These are phyloP conservation scores for Xanthorhoe designata DNA, from an alignment of 2,888 invertebrate genomes.

Conservation along the genomic window DNA sequence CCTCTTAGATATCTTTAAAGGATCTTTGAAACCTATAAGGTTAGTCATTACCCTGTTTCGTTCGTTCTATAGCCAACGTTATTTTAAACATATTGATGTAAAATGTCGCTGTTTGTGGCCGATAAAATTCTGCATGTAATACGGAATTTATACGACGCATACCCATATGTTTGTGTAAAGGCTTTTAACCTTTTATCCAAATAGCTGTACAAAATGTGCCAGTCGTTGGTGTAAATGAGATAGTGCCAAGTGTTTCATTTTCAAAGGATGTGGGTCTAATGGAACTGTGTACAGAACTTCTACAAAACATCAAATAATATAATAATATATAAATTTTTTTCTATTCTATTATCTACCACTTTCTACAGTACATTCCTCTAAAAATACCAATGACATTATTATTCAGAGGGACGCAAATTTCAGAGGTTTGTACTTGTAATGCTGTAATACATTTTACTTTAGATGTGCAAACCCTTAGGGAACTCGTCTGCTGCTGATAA, in stretches of 20 bases:
- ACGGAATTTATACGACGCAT: constrained; percentile 13
- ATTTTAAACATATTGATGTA: constrained; percentile 5
- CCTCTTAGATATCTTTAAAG: too few species aligned
- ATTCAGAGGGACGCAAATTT: too few species aligned
- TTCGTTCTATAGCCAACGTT: neutral
- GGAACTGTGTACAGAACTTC: too few species aligned
- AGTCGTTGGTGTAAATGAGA: neutral
- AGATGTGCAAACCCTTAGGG: constrained; percentile 40
- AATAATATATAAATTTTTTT: too few species aligned
- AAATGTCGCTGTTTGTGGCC: constrained; percentile 10
- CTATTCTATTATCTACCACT: too few species aligned
- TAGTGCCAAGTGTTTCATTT: neutral
- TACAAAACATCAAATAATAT: too few species aligned
- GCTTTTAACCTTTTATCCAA: constrained; percentile 13
- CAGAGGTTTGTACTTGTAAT: too few species aligned
- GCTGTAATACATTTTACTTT: constrained; percentile 31
- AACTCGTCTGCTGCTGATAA: constrained; percentile 42
- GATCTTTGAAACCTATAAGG: too few species aligned
- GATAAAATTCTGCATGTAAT: constrained; percentile 25
- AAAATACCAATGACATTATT: too few species aligned
- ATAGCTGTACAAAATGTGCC: constrained; percentile 1
- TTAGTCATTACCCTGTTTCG: too few species aligned
- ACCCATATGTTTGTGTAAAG: constrained; percentile 10
- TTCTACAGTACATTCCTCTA: too few species aligned
- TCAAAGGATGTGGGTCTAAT: neutral